Evolutionary conservation across 2,888 invertebrate species (phyloP), one percentile per base, ranked within the genome.

Genomic region (Habroteleia sp.): DNA sequence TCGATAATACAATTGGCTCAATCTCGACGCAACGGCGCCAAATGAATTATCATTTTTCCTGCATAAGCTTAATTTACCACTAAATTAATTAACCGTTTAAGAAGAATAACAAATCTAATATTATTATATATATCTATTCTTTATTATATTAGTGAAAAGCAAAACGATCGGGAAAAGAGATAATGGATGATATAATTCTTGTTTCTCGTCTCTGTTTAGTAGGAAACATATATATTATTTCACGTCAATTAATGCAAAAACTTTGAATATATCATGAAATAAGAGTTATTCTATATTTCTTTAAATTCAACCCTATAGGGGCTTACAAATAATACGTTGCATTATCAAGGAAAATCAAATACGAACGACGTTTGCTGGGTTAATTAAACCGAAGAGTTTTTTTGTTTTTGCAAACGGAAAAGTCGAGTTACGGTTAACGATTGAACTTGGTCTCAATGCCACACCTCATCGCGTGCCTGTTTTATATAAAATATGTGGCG

Each of bases 11-110:
- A 23, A 10, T 35, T 23, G 46, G 11, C 11, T 81, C 80, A 80
- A 82, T 81, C 77, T 75, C 75, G 79, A 42, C 81, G 65, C 62
- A 60, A 58, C 74, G 81, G 76, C 81, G 80, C 78, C 79, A 71
- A 77, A 65, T 20, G 69, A 10, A 7, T 42, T n/a, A n/a, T n/a
- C n/a, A n/a, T 37, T 16, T 63, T 31, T 41, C 14, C 33, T 39
- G 33, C 3, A 23, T 10, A 58, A 29, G 11, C 16, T 1, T 17
- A 41, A 17, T 13, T 16, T 31, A 1, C 20, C 16, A 13, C 8
- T 10, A 46, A 41, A 23, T 37, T 44, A 31, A 25, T 60, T 7
- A 27, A 37, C 10, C 35, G 5, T 25, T 46, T 48, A 27, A 48
- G 23, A 5, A n/a, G 31, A 42, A 58, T 42, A 58, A 31, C n/a